Conservation (phyloP, 2,113 vertebrate genomes). For the Dasyprocta punctata region DNA sequence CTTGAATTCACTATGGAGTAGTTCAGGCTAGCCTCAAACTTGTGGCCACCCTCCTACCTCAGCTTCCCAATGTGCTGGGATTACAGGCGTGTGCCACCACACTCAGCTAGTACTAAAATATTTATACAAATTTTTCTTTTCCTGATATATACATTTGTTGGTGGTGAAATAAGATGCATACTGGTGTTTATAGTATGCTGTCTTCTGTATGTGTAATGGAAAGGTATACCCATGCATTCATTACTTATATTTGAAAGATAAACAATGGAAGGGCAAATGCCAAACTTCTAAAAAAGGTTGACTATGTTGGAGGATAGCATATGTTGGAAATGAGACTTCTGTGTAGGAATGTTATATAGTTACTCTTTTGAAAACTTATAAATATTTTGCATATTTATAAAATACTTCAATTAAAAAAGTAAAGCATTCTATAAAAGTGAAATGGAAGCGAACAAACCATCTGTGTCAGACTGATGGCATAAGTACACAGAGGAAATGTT, state of each 20-base stretch:
- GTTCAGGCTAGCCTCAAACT: too few species aligned
- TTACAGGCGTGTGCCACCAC: too few species aligned
- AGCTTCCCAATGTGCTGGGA: too few species aligned
- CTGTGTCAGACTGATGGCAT: not conserved
- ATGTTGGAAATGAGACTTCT: not conserved
- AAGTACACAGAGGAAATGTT: not conserved
- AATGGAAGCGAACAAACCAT: not conserved
- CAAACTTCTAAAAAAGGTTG: not conserved
- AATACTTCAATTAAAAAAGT: constrained; percentile 1
- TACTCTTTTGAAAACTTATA: not conserved
- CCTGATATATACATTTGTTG: not conserved
- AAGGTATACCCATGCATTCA: not conserved
- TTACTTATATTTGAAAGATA: constrained; percentile 19
- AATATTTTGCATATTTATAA: constrained; percentile 38
- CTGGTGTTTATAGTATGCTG: not conserved
- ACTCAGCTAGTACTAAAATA: not conserved
- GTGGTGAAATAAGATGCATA: not conserved
- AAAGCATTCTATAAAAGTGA: constrained; percentile 27
- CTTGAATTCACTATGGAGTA: too few species aligned
- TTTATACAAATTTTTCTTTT: not conserved
- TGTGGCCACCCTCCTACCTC: too few species aligned
- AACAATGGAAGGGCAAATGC: not conserved
- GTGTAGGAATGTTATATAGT: not conserved
- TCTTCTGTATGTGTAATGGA: not conserved
- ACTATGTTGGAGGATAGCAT: not conserved